A percentile compares a stretch with the other conserved stretches of the same genome.
These are phyloP conservation scores for Elymnias hypermnestra DNA, from an alignment of 1,140 invertebrate species.

Conservation along the genomic window DNA sequence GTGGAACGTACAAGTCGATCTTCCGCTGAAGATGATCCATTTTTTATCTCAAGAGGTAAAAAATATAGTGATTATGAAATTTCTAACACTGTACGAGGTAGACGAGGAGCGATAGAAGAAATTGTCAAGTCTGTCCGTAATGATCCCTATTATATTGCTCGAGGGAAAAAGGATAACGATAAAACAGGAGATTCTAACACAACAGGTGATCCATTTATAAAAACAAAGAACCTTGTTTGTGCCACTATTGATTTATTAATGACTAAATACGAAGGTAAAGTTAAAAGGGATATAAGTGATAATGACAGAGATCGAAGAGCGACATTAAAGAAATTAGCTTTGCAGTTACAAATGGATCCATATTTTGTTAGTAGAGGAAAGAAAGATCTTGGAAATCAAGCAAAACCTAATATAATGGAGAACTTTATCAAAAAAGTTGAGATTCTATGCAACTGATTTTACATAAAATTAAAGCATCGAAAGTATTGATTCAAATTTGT, in stretches of 20 bases:
- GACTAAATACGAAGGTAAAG: conserved; percentile 32
- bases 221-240: conserved; percentile 55
- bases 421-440: conserved; percentile 45
- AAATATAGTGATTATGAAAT: conserved; percentile 38
- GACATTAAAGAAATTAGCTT: conserved; percentile 57
- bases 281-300: conserved; percentile 46
- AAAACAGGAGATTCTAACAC: conserved; percentile 32
- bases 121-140: conserved; percentile 60
- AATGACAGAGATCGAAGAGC: conserved; percentile 55
- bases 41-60: conserved; percentile 61
- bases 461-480: no score
- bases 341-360: conserved; percentile 60
- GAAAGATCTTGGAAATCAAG: conserved; percentile 30
- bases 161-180: conserved; percentile 50
- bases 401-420: conserved; percentile 28
- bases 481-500: no score
- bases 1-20: conserved; percentile 59
- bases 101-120: conserved; percentile 59
- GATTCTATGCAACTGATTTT: conserved; percentile 44
- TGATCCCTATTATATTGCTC: conserved; percentile 64
- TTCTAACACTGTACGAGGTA: conserved; percentile 35
- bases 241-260: conserved; percentile 43
- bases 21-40: conserved; percentile 60
- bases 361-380: conserved; percentile 67
- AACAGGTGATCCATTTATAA: conserved; percentile 29